Percentiles rank a stretch among this genome's conserved stretches.
Evolutionary conservation across 1,140 invertebrate species (phyloP).

Genomic region (Drosophila setifemur): DNA sequence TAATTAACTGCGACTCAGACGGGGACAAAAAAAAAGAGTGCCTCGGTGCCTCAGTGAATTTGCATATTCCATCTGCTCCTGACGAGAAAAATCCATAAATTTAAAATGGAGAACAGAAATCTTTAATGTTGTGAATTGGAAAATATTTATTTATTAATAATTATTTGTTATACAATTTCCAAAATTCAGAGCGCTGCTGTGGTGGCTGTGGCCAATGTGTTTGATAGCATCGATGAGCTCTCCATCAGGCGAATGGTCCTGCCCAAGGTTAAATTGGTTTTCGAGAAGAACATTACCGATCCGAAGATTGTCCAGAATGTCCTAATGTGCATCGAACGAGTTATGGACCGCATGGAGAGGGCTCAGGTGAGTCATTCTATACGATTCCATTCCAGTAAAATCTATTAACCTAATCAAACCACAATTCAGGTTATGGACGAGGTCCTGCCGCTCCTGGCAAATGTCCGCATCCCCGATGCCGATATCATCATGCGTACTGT

Average conservation of each 20-base stretch:
- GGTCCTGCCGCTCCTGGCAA: constrained; percentile 94
- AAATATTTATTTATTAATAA: neutral
- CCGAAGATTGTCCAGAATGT: constrained; percentile 90
- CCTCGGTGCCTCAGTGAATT: constrained; percentile 25
- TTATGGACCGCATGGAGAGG: constrained; percentile 92
- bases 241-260: constrained; percentile 92
- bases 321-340: constrained; percentile 89
- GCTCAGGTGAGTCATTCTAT: constrained; percentile 83
- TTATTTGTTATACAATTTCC: too few relatives aligned
- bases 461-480: constrained; percentile 93
- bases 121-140: neutral
- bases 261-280: constrained; percentile 93
- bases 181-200: constrained; percentile 91
- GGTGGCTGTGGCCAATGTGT: constrained; percentile 92
- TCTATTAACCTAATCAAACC: too few relatives aligned
- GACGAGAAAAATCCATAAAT: constrained; percentile 7
- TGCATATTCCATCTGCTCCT: constrained; percentile 27
- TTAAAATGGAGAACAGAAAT: neutral
- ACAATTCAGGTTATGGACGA: constrained; percentile 92
- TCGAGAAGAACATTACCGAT: constrained; percentile 92
- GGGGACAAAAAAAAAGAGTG: constrained; percentile 42
- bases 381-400: neutral
- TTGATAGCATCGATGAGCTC: constrained; percentile 92
- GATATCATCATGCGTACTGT: constrained; percentile 90
- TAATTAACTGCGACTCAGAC: constrained; percentile 61